These are phyloP conservation scores for Camponotus floridanus DNA, from an alignment of 1,140 invertebrate species.

Conservation along the genomic window DNA sequence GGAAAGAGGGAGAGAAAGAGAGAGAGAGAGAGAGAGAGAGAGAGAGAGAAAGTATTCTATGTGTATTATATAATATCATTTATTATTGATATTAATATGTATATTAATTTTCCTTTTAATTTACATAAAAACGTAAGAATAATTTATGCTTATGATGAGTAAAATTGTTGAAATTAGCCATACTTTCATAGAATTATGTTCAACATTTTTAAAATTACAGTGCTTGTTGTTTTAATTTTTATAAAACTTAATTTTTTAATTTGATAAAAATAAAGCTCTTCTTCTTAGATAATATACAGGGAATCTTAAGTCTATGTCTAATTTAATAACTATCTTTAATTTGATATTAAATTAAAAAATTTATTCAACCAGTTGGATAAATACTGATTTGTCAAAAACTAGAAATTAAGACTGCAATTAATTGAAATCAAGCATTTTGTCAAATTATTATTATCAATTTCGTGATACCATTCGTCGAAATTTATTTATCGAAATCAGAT, in stretches of 20 bases:
- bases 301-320: neutral
- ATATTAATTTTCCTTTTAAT: neutral
- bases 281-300: neutral
- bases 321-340: neutral
- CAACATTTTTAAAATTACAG: neutral
- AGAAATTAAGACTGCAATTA: neutral
- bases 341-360: conserved; percentile 1
- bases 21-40: no score
- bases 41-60: neutral
- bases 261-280: neutral
- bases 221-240: neutral
- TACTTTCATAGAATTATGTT: neutral
- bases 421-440: neutral
- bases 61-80: no score
- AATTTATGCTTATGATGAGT: neutral
- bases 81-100: no score
- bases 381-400: no score
- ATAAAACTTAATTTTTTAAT: neutral
- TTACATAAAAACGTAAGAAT: neutral
- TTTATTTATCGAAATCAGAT: neutral
- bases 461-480: neutral
- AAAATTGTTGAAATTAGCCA: neutral
- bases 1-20: no score
- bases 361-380: neutral
- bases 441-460: neutral